Percentiles rank a stretch among this genome's conserved stretches.
These are phyloP conservation scores for Batillaria attramentaria DNA, from an alignment of 1,140 invertebrate genomes.

Conservation along the genomic window DNA sequence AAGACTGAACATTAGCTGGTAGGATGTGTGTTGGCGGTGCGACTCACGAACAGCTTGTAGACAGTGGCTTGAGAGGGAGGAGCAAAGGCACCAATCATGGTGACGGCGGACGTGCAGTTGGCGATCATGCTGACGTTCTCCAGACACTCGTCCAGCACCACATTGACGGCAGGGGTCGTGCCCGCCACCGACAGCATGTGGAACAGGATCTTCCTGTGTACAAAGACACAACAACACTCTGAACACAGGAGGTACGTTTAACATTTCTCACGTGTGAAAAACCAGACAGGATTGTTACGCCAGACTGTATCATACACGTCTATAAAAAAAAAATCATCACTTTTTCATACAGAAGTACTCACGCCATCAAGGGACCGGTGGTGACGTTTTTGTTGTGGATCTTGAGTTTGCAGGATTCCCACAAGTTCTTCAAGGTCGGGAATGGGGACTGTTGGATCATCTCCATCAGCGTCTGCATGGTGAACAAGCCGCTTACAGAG, in stretches of 20 bases:
- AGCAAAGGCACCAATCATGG: not conserved
- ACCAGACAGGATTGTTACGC: too few species aligned
- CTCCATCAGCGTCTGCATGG: constrained; percentile 18
- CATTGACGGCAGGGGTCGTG: not conserved
- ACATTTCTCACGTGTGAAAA: too few species aligned
- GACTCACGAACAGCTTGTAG: not conserved
- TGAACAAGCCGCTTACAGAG: not conserved
- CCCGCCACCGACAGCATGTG: not conserved
- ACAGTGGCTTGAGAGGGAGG: not conserved
- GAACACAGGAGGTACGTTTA: too few species aligned
- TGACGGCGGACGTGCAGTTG: constrained; percentile 1
- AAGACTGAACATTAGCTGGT: not conserved
- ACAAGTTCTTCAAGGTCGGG: not conserved
- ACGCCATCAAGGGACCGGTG: too few species aligned
- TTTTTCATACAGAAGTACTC: too few species aligned
- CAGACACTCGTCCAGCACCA: not conserved
- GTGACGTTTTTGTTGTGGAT: too few species aligned
- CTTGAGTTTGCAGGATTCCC: too few species aligned
- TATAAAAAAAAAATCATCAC: too few species aligned
- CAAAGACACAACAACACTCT: not conserved
- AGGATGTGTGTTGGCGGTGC: not conserved
- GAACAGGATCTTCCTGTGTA: constrained; percentile 10
- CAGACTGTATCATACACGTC: too few species aligned
- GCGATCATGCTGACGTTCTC: not conserved
- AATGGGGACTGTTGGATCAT: constrained; percentile 4